phyloP scores from a whole-genome alignment of 2,888 invertebrate genomes.

The Leptinotarsa peninsularis region DNA sequence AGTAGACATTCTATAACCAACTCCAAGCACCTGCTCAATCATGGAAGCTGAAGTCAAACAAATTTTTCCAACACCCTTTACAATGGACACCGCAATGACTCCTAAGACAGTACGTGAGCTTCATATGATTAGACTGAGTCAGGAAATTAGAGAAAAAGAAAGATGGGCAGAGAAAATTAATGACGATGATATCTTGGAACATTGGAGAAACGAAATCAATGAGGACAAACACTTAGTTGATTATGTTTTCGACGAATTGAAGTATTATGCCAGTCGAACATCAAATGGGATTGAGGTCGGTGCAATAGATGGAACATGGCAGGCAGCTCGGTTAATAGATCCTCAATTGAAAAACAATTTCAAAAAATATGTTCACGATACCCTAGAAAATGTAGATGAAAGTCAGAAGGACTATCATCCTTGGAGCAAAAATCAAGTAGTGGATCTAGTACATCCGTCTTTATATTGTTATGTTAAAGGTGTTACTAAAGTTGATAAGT shows the following conservation, averaged over 20 bases:
- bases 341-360: neutral
- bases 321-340: neutral
- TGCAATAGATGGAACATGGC: slow-evolving; percentile 9
- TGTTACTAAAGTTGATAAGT: slow-evolving; percentile 3
- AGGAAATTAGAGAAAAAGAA: neutral
- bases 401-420: slow-evolving; percentile 10
- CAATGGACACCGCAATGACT: neutral
- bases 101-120: neutral
- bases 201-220: neutral
- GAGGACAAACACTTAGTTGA: neutral
- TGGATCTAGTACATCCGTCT: neutral
- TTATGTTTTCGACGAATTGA: slow-evolving; percentile 1
- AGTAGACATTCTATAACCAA: too few species aligned
- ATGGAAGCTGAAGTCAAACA: neutral
- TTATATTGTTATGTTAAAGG: slow-evolving; percentile 7
- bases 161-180: slow-evolving; percentile 1
- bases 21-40: neutral
- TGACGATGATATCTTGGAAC: neutral
- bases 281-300: neutral
- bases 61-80: neutral
- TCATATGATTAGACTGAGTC: neutral
- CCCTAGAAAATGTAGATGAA: slow-evolving; percentile 5
- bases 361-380: neutral
- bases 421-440: slow-evolving; percentile 4
- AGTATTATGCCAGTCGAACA: slow-evolving; percentile 4